phyloP scores from a whole-genome alignment of 2,113 vertebrate genomes.

The Carollia perspicillata region DNA sequence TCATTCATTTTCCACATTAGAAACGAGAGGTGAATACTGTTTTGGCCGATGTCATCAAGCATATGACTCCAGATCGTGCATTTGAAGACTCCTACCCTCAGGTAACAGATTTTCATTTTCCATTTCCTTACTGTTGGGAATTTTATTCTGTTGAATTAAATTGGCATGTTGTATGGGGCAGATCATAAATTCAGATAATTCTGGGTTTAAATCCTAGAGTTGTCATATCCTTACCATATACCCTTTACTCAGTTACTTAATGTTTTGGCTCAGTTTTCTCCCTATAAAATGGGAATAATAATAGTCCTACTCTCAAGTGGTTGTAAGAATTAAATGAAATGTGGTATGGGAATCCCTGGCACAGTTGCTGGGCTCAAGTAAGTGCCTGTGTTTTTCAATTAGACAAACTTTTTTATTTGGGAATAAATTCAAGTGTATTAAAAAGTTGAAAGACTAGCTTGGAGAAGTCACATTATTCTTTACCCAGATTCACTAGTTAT shows the following conservation, averaged over 20 bases:
- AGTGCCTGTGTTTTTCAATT: background rate
- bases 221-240: rapidly evolving
- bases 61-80: slow-evolving; percentile 97
- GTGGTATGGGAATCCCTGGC: background rate
- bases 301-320: background rate
- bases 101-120: slow-evolving; percentile 77
- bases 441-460: background rate
- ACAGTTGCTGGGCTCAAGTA: background rate
- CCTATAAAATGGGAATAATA: background rate
- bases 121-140: background rate
- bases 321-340: background rate
- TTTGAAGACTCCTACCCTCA: slow-evolving; percentile 97
- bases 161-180: background rate
- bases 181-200: background rate
- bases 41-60: slow-evolving; percentile 96
- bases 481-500: background rate
- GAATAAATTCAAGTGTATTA: background rate
- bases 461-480: background rate
- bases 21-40: slow-evolving; percentile 96
- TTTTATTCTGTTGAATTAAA: background rate
- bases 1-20: slow-evolving; percentile 70
- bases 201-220: background rate
- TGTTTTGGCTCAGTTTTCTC: background rate
- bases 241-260: background rate
- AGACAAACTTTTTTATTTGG: background rate